A percentile compares a stretch with the other conserved stretches of the same genome.
phyloP scores from a whole-genome alignment of 2,888 invertebrate species.

The Mallateleia sp. region DNA sequence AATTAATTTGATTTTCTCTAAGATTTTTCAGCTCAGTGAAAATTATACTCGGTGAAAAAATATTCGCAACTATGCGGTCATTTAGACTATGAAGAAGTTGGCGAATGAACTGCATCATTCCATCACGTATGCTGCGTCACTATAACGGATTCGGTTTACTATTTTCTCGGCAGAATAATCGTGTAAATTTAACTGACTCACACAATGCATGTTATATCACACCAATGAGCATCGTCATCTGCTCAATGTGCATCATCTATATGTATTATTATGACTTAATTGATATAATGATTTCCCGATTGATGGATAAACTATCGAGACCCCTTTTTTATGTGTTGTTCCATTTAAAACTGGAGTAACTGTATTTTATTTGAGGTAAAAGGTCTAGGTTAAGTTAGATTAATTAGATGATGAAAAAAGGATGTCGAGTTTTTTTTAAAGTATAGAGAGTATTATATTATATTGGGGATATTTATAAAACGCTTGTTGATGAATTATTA shows the following conservation, averaged over 20 bases:
- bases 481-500: constrained; percentile 1
- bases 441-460: not conserved
- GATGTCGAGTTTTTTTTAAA: constrained; percentile 19
- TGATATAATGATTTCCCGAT: constrained; percentile 21
- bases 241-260: not conserved
- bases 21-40: too few relatives aligned
- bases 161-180: constrained; percentile 39
- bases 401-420: constrained; percentile 7
- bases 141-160: constrained; percentile 45
- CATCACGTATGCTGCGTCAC: constrained; percentile 42
- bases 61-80: too few relatives aligned
- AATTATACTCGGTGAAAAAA: too few relatives aligned
- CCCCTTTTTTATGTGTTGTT: constrained; percentile 1
- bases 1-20: too few relatives aligned
- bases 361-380: constrained; percentile 28
- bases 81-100: not conserved
- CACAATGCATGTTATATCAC: constrained; percentile 30
- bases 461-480: not conserved
- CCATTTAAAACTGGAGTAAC: constrained; percentile 47
- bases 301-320: constrained; percentile 1
- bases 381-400: constrained; percentile 17
- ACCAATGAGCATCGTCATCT: constrained; percentile 18
- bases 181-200: constrained; percentile 30
- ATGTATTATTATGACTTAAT: constrained; percentile 12
- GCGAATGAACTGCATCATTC: constrained; percentile 35